Evolutionary conservation across 2,797 vertebrate genomes (phyloP).

Genomic region (Centroberyx gerrardi): DNA sequence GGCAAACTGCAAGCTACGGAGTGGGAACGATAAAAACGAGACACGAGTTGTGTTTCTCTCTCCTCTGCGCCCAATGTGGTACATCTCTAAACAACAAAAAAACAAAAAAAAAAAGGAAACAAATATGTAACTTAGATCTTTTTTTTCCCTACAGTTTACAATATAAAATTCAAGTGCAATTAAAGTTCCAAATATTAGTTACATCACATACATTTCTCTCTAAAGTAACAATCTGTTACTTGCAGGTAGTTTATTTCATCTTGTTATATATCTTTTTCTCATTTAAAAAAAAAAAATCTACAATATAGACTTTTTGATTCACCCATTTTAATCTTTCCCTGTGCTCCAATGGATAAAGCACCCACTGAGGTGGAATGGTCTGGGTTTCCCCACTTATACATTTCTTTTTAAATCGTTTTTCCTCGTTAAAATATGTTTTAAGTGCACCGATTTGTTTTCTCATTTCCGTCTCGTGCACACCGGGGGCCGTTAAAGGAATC

Average conservation of each 20-base stretch:
- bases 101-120: slow-evolving; percentile 72
- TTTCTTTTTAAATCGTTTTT: slow-evolving; percentile 46
- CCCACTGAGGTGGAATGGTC: slow-evolving; percentile 47
- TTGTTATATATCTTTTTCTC: slow-evolving; percentile 65
- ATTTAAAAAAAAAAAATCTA: slow-evolving; percentile 58
- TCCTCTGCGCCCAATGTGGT: slow-evolving; percentile 63
- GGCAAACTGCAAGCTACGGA: slow-evolving; percentile 33
- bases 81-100: slow-evolving; percentile 82
- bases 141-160: slow-evolving; percentile 81
- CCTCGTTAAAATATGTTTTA: slow-evolving; percentile 60
- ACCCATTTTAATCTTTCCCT: slow-evolving; percentile 48
- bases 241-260: slow-evolving; percentile 88
- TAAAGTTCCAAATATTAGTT: slow-evolving; percentile 90
- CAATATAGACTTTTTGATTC: slow-evolving; percentile 62
- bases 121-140: slow-evolving; percentile 74
- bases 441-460: slow-evolving; percentile 74
- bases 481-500: slow-evolving; percentile 46
- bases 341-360: slow-evolving; percentile 47
- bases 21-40: slow-evolving; percentile 44
- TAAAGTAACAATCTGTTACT: slow-evolving; percentile 86
- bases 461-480: slow-evolving; percentile 66
- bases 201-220: slow-evolving; percentile 87
- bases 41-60: slow-evolving; percentile 43
- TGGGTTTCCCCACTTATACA: slow-evolving; percentile 28
- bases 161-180: slow-evolving; percentile 92